These are phyloP conservation scores for Corydoras sp. DNA, from an alignment of 2,113 vertebrate genomes.

Conservation along the genomic window DNA sequence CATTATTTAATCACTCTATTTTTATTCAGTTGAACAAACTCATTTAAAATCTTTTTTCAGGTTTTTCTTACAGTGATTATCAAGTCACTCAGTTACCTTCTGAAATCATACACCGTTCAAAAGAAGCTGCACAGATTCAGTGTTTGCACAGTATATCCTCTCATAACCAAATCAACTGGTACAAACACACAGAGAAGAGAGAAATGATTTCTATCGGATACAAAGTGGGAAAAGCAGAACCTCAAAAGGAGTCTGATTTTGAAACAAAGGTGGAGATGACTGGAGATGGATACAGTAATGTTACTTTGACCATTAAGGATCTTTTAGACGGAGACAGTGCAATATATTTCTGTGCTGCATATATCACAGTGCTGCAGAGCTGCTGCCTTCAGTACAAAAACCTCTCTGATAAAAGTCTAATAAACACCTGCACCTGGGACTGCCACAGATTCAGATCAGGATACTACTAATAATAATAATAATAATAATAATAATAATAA, in stretches of 20 bases:
- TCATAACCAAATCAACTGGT: neutral
- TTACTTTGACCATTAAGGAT: slow-evolving; percentile 5
- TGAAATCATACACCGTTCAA: neutral
- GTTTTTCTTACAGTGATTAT: neutral
- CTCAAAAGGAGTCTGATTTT: neutral
- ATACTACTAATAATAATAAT: neutral
- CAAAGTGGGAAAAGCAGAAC: neutral
- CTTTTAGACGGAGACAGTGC: neutral
- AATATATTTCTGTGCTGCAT: slow-evolving; percentile 7
- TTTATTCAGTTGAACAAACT: neutral
- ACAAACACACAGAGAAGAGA: neutral
- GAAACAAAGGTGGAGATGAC: neutral
- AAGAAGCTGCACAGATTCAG: neutral
- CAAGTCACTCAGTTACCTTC: neutral
- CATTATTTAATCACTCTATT: neutral
- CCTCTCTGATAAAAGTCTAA: neutral
- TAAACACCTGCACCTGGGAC: neutral
- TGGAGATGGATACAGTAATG: neutral
- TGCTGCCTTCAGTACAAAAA: slow-evolving; percentile 15
- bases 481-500: neutral
- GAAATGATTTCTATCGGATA: slow-evolving; percentile 15
- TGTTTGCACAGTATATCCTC: neutral
- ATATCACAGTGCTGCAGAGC: slow-evolving; percentile 17
- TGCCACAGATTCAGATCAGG: neutral
- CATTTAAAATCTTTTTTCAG: neutral